Percentiles rank a stretch among this genome's conserved stretches.
Conservation (phyloP, 2,113 vertebrate species). For the Tachycineta bicolor region DNA sequence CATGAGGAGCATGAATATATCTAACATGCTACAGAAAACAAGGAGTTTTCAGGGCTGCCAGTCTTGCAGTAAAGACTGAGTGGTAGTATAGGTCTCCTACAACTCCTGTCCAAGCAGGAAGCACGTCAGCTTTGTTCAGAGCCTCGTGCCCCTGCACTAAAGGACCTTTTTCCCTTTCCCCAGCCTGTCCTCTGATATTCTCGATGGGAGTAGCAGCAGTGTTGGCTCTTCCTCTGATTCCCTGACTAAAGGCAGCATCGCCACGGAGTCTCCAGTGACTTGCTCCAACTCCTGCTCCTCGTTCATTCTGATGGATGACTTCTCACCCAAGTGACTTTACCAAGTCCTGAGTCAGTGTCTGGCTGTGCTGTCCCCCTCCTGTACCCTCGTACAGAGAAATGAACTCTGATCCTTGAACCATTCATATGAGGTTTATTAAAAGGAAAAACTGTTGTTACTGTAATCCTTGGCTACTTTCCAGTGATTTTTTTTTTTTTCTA, state of each 20-base stretch:
- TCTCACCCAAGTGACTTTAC: conserved; percentile 89
- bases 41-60: conserved; percentile 63
- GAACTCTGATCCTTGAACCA: conserved; percentile 68
- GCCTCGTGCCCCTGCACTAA: neutral
- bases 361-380: conserved; percentile 60
- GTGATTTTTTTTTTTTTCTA: conserved; percentile 48
- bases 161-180: conserved; percentile 47
- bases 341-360: conserved; percentile 59
- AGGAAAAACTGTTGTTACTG: conserved; percentile 35
- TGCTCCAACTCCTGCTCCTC: conserved; percentile 83
- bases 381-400: conserved; percentile 49
- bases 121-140: neutral
- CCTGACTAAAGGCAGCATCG: conserved; percentile 88
- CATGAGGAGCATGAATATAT: conserved; percentile 10
- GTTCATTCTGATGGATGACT: conserved; percentile 86
- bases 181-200: conserved; percentile 87
- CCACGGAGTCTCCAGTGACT: conserved; percentile 86
- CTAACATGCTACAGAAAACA: conserved; percentile 57
- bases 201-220: conserved; percentile 91
- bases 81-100: conserved; percentile 70
- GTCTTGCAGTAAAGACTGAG: conserved; percentile 56
- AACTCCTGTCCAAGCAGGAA: neutral
- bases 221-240: conserved; percentile 89
- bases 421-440: conserved; percentile 58
- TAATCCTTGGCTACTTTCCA: conserved; percentile 55